Conservation (phyloP, 1,140 invertebrate species). For the Diorhabda sublineata region DNA sequence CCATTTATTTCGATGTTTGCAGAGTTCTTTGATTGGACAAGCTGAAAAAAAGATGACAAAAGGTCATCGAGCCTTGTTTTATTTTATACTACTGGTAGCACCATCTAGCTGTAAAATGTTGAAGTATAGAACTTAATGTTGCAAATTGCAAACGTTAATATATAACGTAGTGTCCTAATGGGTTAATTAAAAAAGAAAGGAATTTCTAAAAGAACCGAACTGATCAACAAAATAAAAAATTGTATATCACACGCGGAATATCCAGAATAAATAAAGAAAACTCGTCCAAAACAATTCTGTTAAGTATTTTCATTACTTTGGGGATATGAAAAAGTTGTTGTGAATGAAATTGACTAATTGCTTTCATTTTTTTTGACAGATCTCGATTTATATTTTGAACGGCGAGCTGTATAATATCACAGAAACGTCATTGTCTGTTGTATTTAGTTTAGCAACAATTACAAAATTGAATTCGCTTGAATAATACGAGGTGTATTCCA, state of each 20-base stretch:
- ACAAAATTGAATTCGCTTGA: too few relatives aligned
- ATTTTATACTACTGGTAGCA: too few relatives aligned
- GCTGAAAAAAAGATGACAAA: too few relatives aligned
- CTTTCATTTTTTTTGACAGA: conserved; percentile 9
- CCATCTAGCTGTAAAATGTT: too few relatives aligned
- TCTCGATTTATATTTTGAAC: not conserved
- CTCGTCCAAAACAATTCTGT: not conserved
- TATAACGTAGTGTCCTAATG: not conserved
- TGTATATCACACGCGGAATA: not conserved
- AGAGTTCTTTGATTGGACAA: too few relatives aligned
- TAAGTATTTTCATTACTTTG: conserved; percentile 6
- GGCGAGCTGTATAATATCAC: too few relatives aligned
- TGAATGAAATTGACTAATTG: conserved; percentile 9
- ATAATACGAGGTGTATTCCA: too few relatives aligned
- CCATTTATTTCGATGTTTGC: too few relatives aligned
- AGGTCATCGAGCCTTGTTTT: too few relatives aligned
- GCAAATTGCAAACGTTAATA: not conserved
- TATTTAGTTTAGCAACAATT: too few relatives aligned
- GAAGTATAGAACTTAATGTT: too few relatives aligned
- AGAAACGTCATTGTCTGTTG: too few relatives aligned
- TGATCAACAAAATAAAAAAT: not conserved
- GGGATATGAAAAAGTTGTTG: conserved; percentile 4
- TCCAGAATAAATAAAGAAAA: not conserved
- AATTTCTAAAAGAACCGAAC: not conserved
- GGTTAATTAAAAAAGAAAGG: not conserved